Percentiles rank a stretch among this genome's conserved stretches.
phyloP scores from a whole-genome alignment of 2,888 invertebrate genomes.

The Arrhopalites spinosus region DNA sequence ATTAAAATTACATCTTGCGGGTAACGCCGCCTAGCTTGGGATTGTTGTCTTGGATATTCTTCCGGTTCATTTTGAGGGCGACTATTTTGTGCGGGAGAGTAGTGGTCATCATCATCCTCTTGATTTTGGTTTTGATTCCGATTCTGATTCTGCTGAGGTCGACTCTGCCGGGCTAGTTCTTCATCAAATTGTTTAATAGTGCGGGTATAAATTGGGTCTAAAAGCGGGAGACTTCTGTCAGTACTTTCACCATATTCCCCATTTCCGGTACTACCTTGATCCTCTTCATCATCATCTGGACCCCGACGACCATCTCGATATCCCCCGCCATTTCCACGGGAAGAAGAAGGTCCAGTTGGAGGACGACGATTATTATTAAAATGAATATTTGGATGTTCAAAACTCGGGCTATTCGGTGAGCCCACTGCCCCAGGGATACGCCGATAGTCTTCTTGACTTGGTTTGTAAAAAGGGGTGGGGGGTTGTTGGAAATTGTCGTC shows the following conservation, averaged over 20 bases:
- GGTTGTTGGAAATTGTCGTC: slow-evolving; percentile 1
- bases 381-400: slow-evolving; percentile 13
- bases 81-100: not conserved
- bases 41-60: not conserved
- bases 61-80: not conserved
- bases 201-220: slow-evolving; percentile 55
- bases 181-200: slow-evolving; percentile 54
- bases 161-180: slow-evolving; percentile 7
- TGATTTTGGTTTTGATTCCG: not conserved
- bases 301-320: not conserved
- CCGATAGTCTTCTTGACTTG: slow-evolving; percentile 33
- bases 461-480: slow-evolving; percentile 41
- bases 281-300: not conserved
- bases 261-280: not conserved
- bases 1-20: too few relatives aligned
- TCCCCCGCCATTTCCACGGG: not conserved
- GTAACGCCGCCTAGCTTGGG: not conserved
- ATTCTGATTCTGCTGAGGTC: not conserved
- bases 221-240: slow-evolving; percentile 36
- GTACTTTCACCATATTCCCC: not conserved
- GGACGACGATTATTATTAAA: slow-evolving; percentile 9
- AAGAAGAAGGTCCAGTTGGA: slow-evolving; percentile 32
- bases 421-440: not conserved
- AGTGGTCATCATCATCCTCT: slow-evolving; percentile 20
- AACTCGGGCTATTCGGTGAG: slow-evolving; percentile 10